phyloP scores from a whole-genome alignment of 2,888 invertebrate genomes.

The Coleophora flavipennella region DNA sequence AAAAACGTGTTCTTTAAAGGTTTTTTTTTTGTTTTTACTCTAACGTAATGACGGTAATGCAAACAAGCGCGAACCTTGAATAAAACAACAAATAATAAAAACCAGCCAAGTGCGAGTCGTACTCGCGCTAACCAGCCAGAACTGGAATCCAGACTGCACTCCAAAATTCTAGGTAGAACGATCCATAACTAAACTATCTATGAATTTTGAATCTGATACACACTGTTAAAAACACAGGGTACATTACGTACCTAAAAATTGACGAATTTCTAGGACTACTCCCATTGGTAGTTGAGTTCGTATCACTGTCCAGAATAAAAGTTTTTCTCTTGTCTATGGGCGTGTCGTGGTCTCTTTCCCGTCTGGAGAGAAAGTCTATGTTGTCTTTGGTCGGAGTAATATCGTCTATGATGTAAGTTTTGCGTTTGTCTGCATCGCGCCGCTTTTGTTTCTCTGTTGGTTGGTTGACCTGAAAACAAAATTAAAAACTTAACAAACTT shows the following conservation, averaged over 20 bases:
- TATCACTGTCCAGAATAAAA: conserved; percentile 62
- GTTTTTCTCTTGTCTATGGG: conserved; percentile 55
- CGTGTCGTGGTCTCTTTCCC: conserved; percentile 28
- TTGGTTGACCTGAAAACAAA: conserved; percentile 42
- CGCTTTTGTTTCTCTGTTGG: conserved; percentile 42
- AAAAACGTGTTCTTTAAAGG: too few relatives aligned
- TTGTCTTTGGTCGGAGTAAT: conserved; percentile 56
- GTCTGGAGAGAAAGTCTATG: conserved; percentile 41
- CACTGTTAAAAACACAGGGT: too few relatives aligned
- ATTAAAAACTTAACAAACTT: background rate
- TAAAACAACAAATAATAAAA: too few relatives aligned
- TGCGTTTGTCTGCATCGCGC: conserved; percentile 43
- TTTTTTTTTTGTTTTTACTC: too few relatives aligned
- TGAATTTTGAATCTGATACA: too few relatives aligned
- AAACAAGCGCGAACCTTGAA: too few relatives aligned
- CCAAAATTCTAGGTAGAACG: too few relatives aligned
- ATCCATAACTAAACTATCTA: too few relatives aligned
- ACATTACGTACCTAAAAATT: conserved; percentile 28
- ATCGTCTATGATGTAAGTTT: conserved; percentile 55
- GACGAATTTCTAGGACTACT: conserved; percentile 63
- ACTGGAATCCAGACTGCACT: too few relatives aligned
- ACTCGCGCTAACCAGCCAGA: too few relatives aligned
- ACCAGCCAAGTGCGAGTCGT: too few relatives aligned
- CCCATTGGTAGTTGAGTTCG: conserved; percentile 62
- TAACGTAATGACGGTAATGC: too few relatives aligned